Evolutionary conservation across 2,888 invertebrate genomes (phyloP).

Genomic region (Cerastis leucographa): DNA sequence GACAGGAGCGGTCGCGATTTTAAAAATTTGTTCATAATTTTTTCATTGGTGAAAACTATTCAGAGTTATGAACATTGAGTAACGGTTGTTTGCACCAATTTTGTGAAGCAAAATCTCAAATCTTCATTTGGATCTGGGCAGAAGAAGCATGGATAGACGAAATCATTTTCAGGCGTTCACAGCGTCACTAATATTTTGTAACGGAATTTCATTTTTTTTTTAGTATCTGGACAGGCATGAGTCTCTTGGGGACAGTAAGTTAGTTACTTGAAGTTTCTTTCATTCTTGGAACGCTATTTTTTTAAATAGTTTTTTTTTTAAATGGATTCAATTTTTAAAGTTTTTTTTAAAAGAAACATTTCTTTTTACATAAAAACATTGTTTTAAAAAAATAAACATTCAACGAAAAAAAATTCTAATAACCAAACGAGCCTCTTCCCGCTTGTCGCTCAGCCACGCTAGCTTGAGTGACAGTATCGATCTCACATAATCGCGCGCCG

Average conservation of each 20-base stretch:
- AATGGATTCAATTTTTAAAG: no score
- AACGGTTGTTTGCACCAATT: neutral
- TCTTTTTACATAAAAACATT: no score
- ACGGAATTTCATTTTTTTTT: neutral
- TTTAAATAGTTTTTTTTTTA: no score
- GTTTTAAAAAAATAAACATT: no score
- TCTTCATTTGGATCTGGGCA: neutral
- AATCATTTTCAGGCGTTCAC: neutral
- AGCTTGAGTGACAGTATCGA: conserved; percentile 89
- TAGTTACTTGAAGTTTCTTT: neutral
- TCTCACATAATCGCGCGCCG: conserved; percentile 86
- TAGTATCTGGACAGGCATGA: no score
- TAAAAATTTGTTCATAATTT: neutral
- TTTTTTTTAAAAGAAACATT: no score
- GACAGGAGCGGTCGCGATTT: conserved; percentile 68
- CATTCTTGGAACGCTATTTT: neutral
- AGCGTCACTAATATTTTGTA: neutral
- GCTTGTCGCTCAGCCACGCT: conserved; percentile 59
- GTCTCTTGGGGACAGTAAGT: neutral
- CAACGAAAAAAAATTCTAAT: neutral
- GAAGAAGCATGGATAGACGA: neutral
- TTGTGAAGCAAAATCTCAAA: neutral
- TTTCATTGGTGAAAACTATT: neutral
- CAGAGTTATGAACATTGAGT: neutral
- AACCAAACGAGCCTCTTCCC: conserved; percentile 40